These are phyloP conservation scores for Melanotaenia trifasciata DNA, from an alignment of 2,797 vertebrate genomes.

Conservation along the genomic window DNA sequence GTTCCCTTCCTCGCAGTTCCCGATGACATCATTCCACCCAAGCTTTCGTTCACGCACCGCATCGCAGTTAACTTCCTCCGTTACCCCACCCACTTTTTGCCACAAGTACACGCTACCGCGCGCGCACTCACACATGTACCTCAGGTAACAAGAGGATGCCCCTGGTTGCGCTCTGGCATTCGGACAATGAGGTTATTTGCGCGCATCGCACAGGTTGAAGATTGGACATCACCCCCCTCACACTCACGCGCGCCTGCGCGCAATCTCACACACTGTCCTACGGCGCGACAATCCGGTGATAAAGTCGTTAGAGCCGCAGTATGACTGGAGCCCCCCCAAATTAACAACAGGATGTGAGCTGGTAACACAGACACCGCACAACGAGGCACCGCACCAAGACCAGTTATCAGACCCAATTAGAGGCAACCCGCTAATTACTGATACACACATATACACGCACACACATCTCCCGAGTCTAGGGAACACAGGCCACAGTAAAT, in stretches of 20 bases:
- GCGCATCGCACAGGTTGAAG: slow-evolving; percentile 7
- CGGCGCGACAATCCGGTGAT: slow-evolving; percentile 38
- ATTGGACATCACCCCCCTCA: slow-evolving; percentile 19
- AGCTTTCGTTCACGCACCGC: slow-evolving; percentile 65
- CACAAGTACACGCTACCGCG: slow-evolving; percentile 45
- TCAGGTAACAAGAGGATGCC: slow-evolving; percentile 37
- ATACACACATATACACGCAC: slow-evolving; percentile 28
- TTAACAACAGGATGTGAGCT: slow-evolving; percentile 69
- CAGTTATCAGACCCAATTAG: slow-evolving; percentile 76
- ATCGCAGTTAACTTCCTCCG: slow-evolving; percentile 69
- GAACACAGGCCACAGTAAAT: slow-evolving; percentile 66
- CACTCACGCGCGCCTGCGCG: background rate
- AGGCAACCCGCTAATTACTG: slow-evolving; percentile 77
- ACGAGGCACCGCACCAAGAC: slow-evolving; percentile 54
- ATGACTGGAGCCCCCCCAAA: slow-evolving; percentile 51
- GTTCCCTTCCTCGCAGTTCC: slow-evolving; percentile 70
- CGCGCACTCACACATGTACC: slow-evolving; percentile 31
- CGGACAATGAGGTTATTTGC: slow-evolving; percentile 22
- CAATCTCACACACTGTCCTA: slow-evolving; percentile 18
- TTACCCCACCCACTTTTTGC: slow-evolving; percentile 71
- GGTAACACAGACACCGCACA: slow-evolving; percentile 66
- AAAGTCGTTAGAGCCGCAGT: slow-evolving; percentile 72
- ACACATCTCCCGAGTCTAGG: slow-evolving; percentile 45
- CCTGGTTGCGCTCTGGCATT: slow-evolving; percentile 30
- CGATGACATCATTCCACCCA: slow-evolving; percentile 83